Evolutionary conservation across 1,140 invertebrate species (phyloP), one percentile per base, ranked within the genome.

Genomic region (Cepaea nemoralis): DNA sequence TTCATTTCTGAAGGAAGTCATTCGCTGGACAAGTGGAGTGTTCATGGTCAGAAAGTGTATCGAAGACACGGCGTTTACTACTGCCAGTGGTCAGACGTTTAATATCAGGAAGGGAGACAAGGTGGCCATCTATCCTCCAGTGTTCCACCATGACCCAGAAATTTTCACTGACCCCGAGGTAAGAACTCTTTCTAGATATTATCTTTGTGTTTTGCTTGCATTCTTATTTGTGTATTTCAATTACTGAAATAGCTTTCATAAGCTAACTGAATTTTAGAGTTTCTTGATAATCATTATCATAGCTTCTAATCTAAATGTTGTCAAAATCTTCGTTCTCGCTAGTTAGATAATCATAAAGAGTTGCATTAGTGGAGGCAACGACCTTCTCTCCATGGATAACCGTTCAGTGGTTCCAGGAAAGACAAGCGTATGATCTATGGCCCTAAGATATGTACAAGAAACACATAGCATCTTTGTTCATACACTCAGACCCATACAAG

Each of bases 61-160:
- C 0, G 86, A 91, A 37, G 90, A 92, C 80, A 90, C 89, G 0
- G 67, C 84, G 22, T 91, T 91, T 77, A 81, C 84, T 37, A 86
- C 86, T 77, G 81, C 83, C 19, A 82, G 86, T 63, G 91, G 90
- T 3, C 42, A 87, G 39, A 85, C 67, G 10, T 87, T 85, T 79
- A 77, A 80, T 16, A 82, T 91, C 24, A 81, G 91, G 33, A 84
- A 89, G 76, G 91, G 91, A 27, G 91, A 92, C 84, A 83, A 87
- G 82, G 90, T 91, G 0, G 90, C 90, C 55, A 90, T 92, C 70
- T 92, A 91, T 77, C 91, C 91, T n/a, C 91, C 91, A 39, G 88
- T 89, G 22, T 89, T 91, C 27, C 91, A 92, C 82, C 90, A 90
- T 81, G 90, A 92, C 59, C 88, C 91, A 33, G 90, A 91, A 84